Percentiles rank a stretch among this genome's conserved stretches.
Conservation (phyloP, 2,113 vertebrate genomes). For the Spilogale gracilis region DNA sequence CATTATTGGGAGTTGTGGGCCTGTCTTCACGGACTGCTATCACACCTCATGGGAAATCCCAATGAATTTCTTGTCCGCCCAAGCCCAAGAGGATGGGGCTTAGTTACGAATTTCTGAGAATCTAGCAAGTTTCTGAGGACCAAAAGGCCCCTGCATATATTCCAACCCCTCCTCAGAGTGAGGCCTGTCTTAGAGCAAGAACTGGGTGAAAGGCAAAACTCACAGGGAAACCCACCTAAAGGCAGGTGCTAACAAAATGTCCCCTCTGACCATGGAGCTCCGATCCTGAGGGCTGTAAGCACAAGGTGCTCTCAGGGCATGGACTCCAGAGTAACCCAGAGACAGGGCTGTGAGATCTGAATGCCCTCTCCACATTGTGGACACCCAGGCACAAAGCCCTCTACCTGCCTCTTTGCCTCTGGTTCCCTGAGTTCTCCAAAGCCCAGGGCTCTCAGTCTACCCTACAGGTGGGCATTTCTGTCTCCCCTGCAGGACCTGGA, state of each 20-base stretch:
- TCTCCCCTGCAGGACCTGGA: not conserved
- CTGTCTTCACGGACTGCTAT: not conserved
- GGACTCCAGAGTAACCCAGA: not conserved
- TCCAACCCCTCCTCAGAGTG: not conserved
- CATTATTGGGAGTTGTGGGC: accelerated
- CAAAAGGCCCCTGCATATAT: not conserved
- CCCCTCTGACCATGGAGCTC: not conserved
- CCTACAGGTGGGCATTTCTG: not conserved
- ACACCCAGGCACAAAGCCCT: not conserved
- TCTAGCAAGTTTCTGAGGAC: not conserved
- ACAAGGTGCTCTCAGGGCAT: not conserved
- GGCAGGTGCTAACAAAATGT: not conserved
- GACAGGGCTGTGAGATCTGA: not conserved
- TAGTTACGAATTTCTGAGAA: not conserved
- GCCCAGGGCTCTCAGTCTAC: not conserved
- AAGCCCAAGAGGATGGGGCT: not conserved
- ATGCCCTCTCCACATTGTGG: accelerated
- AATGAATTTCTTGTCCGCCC: not conserved
- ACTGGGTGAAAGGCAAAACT: not conserved
- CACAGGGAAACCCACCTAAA: not conserved
- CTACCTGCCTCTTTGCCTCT: not conserved
- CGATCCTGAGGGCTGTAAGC: not conserved
- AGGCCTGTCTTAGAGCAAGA: not conserved
- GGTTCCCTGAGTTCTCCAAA: not conserved
- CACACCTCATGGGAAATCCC: not conserved